Evolutionary conservation across 2,888 invertebrate genomes (phyloP), one percentile per base, ranked within the genome.

Genomic region (Mantis religiosa): DNA sequence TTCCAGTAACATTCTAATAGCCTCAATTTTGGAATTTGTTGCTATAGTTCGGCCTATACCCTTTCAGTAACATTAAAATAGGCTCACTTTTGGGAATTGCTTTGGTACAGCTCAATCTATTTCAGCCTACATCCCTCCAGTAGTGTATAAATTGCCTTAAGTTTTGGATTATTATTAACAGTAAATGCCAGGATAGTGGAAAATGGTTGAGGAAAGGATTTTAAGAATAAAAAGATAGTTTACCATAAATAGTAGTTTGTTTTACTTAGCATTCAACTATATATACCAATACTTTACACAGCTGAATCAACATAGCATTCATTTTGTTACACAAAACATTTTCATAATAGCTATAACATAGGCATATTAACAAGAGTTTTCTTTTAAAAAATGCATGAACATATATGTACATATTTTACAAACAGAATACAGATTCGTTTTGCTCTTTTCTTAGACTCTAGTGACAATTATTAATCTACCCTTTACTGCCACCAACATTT

Each of bases 381-480:
- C 27, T 88, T 89, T n/a, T 83, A 83, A 89, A 89, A 89, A 89
- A 88, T 89, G 88, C 90, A 89, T 88, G 89, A 89, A 89, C 81
- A 89, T 83, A 84, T 88, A 85, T 90, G 89, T 90, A 90, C 90
- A 90, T 89, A 89, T 90, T 82, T 89, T 90, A 90, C 90, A 90
- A 89, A 85, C 25, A 88, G 89, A 90, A 90, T 84, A 90, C 89
- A 90, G 30, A 88, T 88, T 82, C 86, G 88, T 89, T 89, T 84
- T 89, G 89, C 34, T 87, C 25, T 90, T 90, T 88, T 90, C 86
- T 85, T 88, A 85, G 88, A 89, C 83, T 85, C 84, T 89, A 88
- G 81, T 85, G 85, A 87, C 82, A 83, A 82, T 89, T 83, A 54
- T 54, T 89, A 88, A 83, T 82, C 82, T 86, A 89, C 85, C 88